Conservation (phyloP, 1,140 invertebrate species). For the Cryptotermes secundus region DNA sequence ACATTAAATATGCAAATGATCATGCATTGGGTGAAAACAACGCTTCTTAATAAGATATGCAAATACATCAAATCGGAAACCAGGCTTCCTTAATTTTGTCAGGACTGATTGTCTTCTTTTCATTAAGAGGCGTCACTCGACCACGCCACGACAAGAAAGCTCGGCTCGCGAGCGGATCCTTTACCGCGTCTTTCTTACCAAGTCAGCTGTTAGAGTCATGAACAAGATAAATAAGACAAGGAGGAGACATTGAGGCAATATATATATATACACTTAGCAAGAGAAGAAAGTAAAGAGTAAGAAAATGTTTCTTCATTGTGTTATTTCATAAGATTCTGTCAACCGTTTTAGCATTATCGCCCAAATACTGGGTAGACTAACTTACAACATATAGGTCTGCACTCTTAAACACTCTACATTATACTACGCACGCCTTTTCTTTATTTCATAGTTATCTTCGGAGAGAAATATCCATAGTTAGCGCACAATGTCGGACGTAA, state of each 20-base stretch:
- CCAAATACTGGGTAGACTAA: background rate
- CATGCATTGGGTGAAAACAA: too few species aligned
- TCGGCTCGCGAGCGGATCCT: background rate
- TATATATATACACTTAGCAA: background rate
- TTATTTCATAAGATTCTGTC: background rate
- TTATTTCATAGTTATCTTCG: too few species aligned
- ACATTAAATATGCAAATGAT: too few species aligned
- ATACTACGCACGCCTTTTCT: too few species aligned
- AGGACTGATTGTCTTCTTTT: background rate
- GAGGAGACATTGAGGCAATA: background rate
- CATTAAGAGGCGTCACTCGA: background rate
- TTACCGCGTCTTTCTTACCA: background rate
- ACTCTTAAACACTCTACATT: background rate
- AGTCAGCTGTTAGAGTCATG: background rate
- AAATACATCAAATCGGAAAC: background rate
- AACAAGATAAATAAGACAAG: background rate
- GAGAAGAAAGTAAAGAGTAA: background rate
- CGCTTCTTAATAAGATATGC: too few species aligned
- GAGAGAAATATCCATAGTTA: too few species aligned
- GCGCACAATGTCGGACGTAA: too few species aligned
- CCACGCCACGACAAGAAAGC: background rate
- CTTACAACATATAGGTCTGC: background rate
- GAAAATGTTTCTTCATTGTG: background rate
- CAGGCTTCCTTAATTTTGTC: background rate
- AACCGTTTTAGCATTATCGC: constrained; percentile 1